phyloP scores from a whole-genome alignment of 2,888 invertebrate species.

The Tuberolachnus salignus region DNA sequence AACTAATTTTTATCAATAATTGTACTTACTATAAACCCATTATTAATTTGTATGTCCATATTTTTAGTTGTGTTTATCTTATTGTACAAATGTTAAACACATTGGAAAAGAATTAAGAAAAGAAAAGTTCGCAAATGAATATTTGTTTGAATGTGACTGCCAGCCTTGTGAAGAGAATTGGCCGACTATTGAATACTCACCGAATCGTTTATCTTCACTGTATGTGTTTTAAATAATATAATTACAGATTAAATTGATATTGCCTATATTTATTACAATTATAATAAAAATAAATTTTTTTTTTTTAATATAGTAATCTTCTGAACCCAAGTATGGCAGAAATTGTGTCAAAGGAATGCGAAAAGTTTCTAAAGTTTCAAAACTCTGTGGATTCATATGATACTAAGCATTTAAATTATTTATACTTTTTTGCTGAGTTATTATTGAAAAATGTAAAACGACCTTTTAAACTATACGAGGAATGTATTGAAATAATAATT shows the following conservation, averaged over 20 bases:
- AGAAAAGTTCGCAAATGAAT: no score
- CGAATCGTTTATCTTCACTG: background rate
- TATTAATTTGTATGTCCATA: background rate
- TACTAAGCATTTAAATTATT: background rate
- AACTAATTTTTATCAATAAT: background rate
- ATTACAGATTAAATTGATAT: background rate
- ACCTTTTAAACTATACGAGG: constrained; percentile 12
- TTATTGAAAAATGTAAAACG: constrained; percentile 11
- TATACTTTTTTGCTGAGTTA: background rate
- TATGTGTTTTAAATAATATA: background rate
- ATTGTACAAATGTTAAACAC: background rate
- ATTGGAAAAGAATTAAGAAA: background rate
- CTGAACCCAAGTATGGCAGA: background rate
- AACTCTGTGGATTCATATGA: background rate
- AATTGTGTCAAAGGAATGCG: background rate
- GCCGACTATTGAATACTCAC: background rate
- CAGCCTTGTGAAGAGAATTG: constrained; percentile 12
- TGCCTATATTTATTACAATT: background rate
- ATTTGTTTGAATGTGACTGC: background rate
- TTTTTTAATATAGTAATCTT: background rate
- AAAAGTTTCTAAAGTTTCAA: background rate
- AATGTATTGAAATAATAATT: background rate
- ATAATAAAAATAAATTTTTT: background rate
- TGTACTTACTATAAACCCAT: background rate
- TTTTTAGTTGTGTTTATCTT: background rate